Base-by-base conservation (phyloP, 2,888 invertebrate genomes). In the Ophion obscuratus region DNA sequence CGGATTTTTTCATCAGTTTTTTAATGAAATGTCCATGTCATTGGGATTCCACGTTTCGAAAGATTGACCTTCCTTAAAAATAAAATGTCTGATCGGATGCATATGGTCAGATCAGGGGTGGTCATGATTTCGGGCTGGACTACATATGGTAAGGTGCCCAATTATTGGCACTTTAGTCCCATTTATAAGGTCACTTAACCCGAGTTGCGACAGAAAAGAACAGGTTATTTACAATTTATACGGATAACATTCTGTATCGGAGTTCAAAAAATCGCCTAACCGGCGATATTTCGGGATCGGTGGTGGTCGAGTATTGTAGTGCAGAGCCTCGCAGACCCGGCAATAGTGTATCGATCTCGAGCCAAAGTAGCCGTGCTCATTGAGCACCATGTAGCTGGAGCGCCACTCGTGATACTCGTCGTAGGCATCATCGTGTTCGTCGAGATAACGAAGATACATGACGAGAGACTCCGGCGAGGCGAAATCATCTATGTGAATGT, bases 341-440 rank as follows among this genome's bases (percentile, higher is more conserved):
- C 97, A 97, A 85, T 95, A 95, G 90, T 96, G 96, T 76, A 92
- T 94, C 0, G 96, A 96, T 11, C 92, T 92, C 0, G 95, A 95
- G 17, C 95, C 95, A 89, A 96, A 96, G 91, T 96, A 97, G 0
- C 96, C 96, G 90, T 97, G 96, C 89, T 97, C 96, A 88, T 96
- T 96, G 0, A 95, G 76, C 0, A 96, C 94, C 83, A 94, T 90
- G 90, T 95, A 97, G 83, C 95, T 83, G 31, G 92, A 93, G 83
- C 96, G 95, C 97, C 97, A 97, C 75, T 92, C 89, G 87, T 96
- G 96, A 88, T 95, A 96, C 0, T 92, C 89, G 0, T 94, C 89
- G 87, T 94, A 94, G 24, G 95, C 94, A 1, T 91, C 92, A 9
- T 92, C 89, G 2, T 95, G 92, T 11, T 89, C 88, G 83, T 95